phyloP scores from a whole-genome alignment of 2,888 invertebrate genomes.

The Eupithecia centaureata region DNA sequence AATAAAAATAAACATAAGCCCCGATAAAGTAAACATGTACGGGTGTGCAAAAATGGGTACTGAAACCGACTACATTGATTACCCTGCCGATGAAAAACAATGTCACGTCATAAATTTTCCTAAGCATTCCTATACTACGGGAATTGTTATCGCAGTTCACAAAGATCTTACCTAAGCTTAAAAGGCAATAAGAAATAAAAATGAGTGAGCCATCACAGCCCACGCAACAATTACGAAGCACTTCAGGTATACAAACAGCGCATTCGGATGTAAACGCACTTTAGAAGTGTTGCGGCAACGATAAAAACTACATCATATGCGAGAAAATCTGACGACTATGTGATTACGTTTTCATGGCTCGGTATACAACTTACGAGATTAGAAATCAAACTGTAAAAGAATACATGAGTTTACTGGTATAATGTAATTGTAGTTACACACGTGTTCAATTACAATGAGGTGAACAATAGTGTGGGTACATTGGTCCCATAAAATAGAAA shows the following conservation, averaged over 20 bases:
- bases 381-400: neutral
- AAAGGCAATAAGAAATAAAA: slow-evolving; percentile 46
- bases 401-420: neutral
- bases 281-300: slow-evolving; percentile 37
- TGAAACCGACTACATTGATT: too few species aligned
- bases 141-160: slow-evolving; percentile 20
- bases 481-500: slow-evolving; percentile 1
- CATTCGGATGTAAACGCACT: slow-evolving; percentile 49
- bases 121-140: neutral
- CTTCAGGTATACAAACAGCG: slow-evolving; percentile 54
- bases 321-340: neutral
- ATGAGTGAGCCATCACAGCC: slow-evolving; percentile 43
- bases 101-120: neutral
- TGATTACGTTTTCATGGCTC: neutral
- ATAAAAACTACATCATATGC: slow-evolving; percentile 12
- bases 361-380: neutral
- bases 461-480: neutral
- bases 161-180: slow-evolving; percentile 39
- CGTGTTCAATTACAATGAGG: neutral
- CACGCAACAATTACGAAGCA: slow-evolving; percentile 54
- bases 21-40: neutral
- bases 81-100: neutral
- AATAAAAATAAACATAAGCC: neutral
- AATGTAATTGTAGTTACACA: neutral
- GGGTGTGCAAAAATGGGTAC: too few species aligned